A percentile compares a stretch with the other conserved stretches of the same genome.
phyloP scores from a whole-genome alignment of 2,113 vertebrate genomes.

The Neodontobutis hainanensis region DNA sequence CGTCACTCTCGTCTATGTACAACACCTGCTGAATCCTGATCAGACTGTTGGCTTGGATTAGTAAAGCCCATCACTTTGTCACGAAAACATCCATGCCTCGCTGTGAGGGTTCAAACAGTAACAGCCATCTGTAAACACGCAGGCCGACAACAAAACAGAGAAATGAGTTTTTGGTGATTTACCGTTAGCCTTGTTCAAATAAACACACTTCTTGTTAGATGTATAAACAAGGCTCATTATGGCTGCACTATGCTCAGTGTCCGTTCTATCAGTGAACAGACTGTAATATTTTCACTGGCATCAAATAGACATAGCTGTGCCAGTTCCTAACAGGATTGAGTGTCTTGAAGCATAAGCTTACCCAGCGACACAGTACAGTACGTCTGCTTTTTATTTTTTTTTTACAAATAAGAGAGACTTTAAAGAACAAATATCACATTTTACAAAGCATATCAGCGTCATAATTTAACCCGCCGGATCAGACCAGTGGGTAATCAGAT shows the following conservation, averaged over 20 bases:
- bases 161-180: conserved; percentile 40
- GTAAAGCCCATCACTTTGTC: conserved; percentile 52
- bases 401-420: conserved; percentile 18
- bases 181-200: conserved; percentile 41
- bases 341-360: conserved; percentile 72
- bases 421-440: conserved; percentile 37
- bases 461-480: conserved; percentile 44
- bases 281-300: conserved; percentile 70
- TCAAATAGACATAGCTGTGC: conserved; percentile 54
- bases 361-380: conserved; percentile 53
- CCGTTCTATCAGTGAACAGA: conserved; percentile 60
- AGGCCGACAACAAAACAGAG: conserved; percentile 1
- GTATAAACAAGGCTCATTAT: conserved; percentile 55
- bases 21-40: conserved; percentile 75
- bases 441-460: conserved; percentile 55
- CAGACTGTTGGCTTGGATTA: conserved; percentile 59
- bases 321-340: conserved; percentile 76
- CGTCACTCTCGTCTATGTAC: conserved; percentile 55
- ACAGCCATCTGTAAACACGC: background rate
- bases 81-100: conserved; percentile 27
- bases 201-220: conserved; percentile 30
- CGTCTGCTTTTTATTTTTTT: conserved; percentile 39
- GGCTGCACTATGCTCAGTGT: conserved; percentile 32
- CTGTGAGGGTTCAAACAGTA: conserved; percentile 35
- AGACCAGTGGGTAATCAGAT: conserved; percentile 51